Evolutionary conservation across 2,888 invertebrate species (phyloP).

Genomic region (Ectobius pallidus): DNA sequence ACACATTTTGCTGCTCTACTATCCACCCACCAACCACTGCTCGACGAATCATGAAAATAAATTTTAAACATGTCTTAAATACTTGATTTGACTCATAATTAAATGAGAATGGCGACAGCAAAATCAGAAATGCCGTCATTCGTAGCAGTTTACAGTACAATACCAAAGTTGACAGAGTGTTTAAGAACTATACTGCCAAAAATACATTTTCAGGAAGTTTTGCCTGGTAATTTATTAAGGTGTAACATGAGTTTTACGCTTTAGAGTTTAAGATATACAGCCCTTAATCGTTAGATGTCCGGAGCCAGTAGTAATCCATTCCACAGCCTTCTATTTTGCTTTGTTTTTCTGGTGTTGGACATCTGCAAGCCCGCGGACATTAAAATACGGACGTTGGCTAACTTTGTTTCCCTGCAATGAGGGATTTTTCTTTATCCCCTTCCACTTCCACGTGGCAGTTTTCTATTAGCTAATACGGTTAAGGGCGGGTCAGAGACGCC

Average conservation of each 20-base stretch:
- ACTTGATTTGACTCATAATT: conserved; percentile 39
- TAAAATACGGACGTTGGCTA: too few relatives aligned
- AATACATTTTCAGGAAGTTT: conserved; percentile 48
- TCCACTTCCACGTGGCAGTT: too few relatives aligned
- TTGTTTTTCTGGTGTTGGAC: too few relatives aligned
- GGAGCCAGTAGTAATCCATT: too few relatives aligned
- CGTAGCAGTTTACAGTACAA: conserved; percentile 49
- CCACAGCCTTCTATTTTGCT: not conserved
- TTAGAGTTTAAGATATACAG: too few relatives aligned
- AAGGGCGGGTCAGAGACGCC: too few relatives aligned
- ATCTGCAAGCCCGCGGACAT: too few relatives aligned
- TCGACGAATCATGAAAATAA: not conserved
- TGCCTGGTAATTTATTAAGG: conserved; percentile 48
- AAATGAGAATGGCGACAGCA: conserved; percentile 35
- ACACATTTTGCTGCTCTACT: not conserved
- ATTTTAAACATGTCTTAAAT: conserved; percentile 1
- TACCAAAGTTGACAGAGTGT: conserved; percentile 51
- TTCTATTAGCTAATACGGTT: too few relatives aligned
- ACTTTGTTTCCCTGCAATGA: too few relatives aligned
- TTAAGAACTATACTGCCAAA: conserved; percentile 49
- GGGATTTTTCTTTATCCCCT: too few relatives aligned
- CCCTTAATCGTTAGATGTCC: too few relatives aligned
- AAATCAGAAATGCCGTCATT: conserved; percentile 39
- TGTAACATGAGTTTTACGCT: not conserved
- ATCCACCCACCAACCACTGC: not conserved